A percentile compares a stretch with the other conserved stretches of the same genome.
Evolutionary conservation across 1,140 invertebrate species (phyloP).

Genomic region (Ceratosolen fusciceps): DNA sequence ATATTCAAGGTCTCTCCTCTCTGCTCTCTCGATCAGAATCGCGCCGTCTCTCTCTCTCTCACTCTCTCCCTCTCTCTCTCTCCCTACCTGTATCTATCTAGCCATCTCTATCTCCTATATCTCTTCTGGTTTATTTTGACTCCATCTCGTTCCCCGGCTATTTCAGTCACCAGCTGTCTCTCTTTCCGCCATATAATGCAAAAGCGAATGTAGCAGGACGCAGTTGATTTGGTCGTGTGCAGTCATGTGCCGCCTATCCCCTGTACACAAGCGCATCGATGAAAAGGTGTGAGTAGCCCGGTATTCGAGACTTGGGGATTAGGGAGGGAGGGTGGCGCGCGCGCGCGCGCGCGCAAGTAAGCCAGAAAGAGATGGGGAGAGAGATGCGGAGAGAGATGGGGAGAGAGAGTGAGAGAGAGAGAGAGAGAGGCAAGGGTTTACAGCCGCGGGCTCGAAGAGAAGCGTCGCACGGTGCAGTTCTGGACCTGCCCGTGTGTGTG

Average conservation of each 20-base stretch:
- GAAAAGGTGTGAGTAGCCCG: too few relatives aligned
- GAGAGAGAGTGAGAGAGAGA: too few relatives aligned
- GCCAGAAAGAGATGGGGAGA: too few relatives aligned
- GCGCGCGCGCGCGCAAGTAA: too few relatives aligned
- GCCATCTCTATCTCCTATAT: too few relatives aligned
- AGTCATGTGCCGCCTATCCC: conserved; percentile 16
- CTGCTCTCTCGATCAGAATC: neutral
- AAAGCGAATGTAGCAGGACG: neutral
- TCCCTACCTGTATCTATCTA: neutral
- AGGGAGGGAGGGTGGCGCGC: too few relatives aligned
- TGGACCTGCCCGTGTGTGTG: neutral
- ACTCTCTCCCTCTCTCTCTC: neutral
- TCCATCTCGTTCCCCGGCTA: too few relatives aligned
- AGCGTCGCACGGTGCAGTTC: neutral
- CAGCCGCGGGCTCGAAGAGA: neutral
- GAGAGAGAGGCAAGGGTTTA: neutral
- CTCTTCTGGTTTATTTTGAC: too few relatives aligned
- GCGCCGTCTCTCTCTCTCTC: conserved; percentile 5
- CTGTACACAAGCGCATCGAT: neutral
- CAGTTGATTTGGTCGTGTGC: conserved; percentile 27
- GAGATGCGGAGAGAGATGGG: neutral
- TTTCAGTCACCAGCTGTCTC: neutral
- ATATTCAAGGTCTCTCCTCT: neutral
- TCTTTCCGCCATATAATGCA: conserved; percentile 2
- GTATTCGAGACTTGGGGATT: too few relatives aligned